Evolutionary conservation across 2,113 vertebrate species (phyloP), one percentile per base, ranked within the genome.

Genomic region (Sprattus sprattus): DNA sequence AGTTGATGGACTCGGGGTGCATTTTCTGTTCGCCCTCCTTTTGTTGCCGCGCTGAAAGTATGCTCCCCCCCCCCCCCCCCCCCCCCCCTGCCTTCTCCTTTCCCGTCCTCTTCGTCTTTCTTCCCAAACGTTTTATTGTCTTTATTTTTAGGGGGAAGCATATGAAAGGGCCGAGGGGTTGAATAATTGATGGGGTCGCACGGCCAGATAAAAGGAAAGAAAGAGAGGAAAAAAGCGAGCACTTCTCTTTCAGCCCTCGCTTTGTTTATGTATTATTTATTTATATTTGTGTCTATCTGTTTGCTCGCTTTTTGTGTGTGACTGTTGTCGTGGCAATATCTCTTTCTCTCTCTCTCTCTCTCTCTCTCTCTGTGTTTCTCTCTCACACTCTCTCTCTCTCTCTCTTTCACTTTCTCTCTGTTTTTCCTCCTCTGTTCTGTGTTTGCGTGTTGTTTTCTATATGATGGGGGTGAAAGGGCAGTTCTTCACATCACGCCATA

Each of bases 141-240:
- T 89, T 88, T 90, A 88, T 90, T 92, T 92, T 91, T 88, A 91
- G 88, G 82, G 39, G 60, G 84, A 64, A 81, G 50, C 50, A 81
- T 89, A 91, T 90, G 87, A 91, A 89, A 90, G 87, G 87, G 50
- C 80, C 50, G 16, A 52, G 84, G 71, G 80, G 39, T 45, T 92
- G 45, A 90, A 92, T 91, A 87, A 92, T 90, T 88, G 83, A 92
- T 90, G 0, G 57, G 67, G 50, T 80, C 81, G 49, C 75, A 60
- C 52, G 52, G 84, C 85, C 54, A 78, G 88, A 83, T 90, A 86
- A 91, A 89, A 89, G 86, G 87, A 89, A 89, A 25, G 85, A 86
- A 89, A 71, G 25, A 8, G 15, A 9, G 11, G 32, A 71, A 71
- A 71, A 71, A 71, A 32, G 9, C n/a, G 15, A 71, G 64, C 64